Base-by-base conservation (phyloP, 2,797 vertebrate species). In the Tokudaia muenninki region DNA sequence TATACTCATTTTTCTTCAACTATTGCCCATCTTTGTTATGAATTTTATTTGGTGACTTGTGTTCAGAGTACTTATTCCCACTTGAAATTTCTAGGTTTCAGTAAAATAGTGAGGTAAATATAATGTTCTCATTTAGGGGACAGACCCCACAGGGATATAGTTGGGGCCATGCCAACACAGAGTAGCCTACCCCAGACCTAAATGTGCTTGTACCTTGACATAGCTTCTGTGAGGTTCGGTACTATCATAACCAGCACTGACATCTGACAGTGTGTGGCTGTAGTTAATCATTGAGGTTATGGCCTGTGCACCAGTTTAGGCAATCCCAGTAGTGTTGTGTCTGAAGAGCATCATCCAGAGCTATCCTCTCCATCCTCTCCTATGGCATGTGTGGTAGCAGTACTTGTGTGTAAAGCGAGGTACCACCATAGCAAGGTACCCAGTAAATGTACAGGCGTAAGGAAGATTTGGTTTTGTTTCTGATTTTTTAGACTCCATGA, bases 401-500 rank as follows among this genome's bases (percentile, higher is more conserved):
- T 34, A 12, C 65, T 6, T 5, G 2, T 29, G 2, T 47, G n/a
- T 22, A 47, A 83, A 31, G 31, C 34, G 57, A 26, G 75, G 29
- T 41, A 3, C 26, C 61, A 74, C 63, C 65, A 79, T 52, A 16
- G 9, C n/a, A 59, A 57, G 55, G 57, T 13, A 12, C 84, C 5
- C n/a, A n/a, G 1, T n/a, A 0, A 7, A 47, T n/a, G 19, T 67
- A 26, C 52, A 70, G 55, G 82, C 14, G 2, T 83, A 37, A 74
- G 41, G 12, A n/a, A 80, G 90, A 1, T 94, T 78, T 97, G 22
- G 88, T 97, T 94, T 29, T 98, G 99, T 72, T 87, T 26, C 11
- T 70, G 5, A 34, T 61, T 94, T 97, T 94, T 97, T 29, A 98
- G 99, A 91, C 99, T 99, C 95, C 99, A 99, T 82, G 99, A 99